A percentile compares a stretch with the other conserved stretches of the same genome.
Evolutionary conservation across 2,797 vertebrate species (phyloP).

Genomic region (Lithobates sylvaticus): DNA sequence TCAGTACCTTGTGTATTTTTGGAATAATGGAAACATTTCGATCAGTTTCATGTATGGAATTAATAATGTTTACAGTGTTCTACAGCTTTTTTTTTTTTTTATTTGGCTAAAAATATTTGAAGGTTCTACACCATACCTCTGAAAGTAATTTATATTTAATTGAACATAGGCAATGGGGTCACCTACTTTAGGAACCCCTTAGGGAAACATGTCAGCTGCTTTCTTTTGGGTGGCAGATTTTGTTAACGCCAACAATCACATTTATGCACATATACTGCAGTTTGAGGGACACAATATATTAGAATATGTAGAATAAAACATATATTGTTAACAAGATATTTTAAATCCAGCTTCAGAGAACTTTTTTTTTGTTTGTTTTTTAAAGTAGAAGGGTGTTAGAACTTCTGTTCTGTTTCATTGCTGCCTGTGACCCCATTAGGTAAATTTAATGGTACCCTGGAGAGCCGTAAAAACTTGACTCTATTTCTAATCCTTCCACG

Average conservation of each 20-base stretch:
- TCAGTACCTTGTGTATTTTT: conserved; percentile 5
- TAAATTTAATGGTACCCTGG: no score
- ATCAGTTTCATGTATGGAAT: no score
- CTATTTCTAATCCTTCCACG: no score
- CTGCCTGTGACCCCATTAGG: no score
- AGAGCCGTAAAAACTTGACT: no score
- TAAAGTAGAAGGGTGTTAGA: background rate
- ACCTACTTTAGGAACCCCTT: background rate
- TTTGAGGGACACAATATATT: background rate
- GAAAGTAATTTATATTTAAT: background rate
- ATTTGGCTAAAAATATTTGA: background rate
- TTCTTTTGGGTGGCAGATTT: background rate
- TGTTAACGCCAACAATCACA: background rate
- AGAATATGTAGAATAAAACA: background rate
- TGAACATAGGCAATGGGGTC: background rate
- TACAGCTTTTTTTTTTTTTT: background rate
- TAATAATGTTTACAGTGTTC: background rate
- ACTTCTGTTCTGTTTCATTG: no score
- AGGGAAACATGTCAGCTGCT: background rate
- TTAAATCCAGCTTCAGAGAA: background rate
- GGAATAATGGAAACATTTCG: background rate
- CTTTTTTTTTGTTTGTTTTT: no score
- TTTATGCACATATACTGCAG: background rate
- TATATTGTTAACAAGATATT: background rate
- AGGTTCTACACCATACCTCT: background rate